Evolutionary conservation across 2,797 vertebrate genomes (phyloP).

Genomic region (Epinephelus coioides): DNA sequence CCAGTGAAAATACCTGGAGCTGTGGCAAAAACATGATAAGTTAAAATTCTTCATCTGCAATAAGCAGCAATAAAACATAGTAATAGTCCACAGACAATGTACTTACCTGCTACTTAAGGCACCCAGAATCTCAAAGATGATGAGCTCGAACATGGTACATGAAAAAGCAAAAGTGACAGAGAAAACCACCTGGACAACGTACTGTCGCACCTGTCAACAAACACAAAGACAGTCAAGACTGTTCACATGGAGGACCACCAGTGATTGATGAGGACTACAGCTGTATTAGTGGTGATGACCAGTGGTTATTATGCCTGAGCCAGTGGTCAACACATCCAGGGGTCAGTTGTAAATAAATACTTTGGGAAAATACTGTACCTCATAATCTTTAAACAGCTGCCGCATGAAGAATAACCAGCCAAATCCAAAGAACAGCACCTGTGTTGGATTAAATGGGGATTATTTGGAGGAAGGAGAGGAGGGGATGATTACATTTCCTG

Average conservation of each 20-base stretch:
- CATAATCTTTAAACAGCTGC: slow-evolving; percentile 97
- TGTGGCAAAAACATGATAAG: slow-evolving; percentile 62
- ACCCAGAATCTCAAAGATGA: slow-evolving; percentile 99
- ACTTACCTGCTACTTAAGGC: slow-evolving; percentile 95
- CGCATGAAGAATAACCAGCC: slow-evolving; percentile 99
- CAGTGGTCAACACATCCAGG: background rate
- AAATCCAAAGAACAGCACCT: slow-evolving; percentile 98
- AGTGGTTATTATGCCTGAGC: too few species aligned
- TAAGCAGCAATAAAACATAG: background rate
- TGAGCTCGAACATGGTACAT: slow-evolving; percentile 99
- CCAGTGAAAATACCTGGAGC: slow-evolving; percentile 99
- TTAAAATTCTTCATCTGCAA: background rate
- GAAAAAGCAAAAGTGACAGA: slow-evolving; percentile 98
- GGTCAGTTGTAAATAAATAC: background rate
- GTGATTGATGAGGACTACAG: background rate
- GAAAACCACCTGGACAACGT: slow-evolving; percentile 97
- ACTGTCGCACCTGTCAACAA: slow-evolving; percentile 92
- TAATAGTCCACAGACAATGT: background rate
- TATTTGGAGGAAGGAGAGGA: background rate
- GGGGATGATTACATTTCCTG: background rate
- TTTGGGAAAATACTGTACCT: slow-evolving; percentile 83
- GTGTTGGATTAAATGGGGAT: slow-evolving; percentile 27
- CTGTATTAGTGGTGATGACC: background rate
- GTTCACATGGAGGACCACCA: background rate
- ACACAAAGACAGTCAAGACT: background rate